Evolutionary conservation across 1,140 invertebrate species (phyloP).

Genomic region (Cydia fagiglandana): DNA sequence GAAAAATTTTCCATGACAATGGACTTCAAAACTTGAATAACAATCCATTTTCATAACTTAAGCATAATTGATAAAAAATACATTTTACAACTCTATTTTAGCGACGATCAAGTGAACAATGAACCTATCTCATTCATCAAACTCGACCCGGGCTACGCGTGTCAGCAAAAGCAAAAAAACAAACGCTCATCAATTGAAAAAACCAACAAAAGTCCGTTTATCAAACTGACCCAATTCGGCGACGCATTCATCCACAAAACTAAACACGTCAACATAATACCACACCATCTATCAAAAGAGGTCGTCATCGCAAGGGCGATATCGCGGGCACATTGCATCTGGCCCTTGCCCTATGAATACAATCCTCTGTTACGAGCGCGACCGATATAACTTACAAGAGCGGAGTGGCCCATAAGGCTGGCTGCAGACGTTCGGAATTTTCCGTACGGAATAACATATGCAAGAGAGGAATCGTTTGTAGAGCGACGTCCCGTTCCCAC

Average conservation of each 20-base stretch:
- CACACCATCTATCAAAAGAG: conserved; percentile 28
- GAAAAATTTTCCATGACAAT: background rate
- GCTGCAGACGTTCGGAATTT: too few relatives aligned
- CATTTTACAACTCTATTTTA: background rate
- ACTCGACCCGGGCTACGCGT: background rate
- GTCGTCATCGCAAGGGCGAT: conserved; percentile 14
- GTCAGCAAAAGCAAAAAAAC: conserved; percentile 4
- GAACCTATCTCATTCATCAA: background rate
- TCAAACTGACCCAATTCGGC: conserved; percentile 25
- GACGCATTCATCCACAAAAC: conserved; percentile 22
- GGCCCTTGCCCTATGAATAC: conserved; percentile 23
- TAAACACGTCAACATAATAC: conserved; percentile 28
- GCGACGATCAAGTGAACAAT: background rate
- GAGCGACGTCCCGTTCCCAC: too few relatives aligned
- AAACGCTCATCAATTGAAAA: conserved; percentile 20
- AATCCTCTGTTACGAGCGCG: conserved; percentile 26
- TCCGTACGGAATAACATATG: too few relatives aligned
- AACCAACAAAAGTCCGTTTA: conserved; percentile 1
- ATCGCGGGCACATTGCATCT: conserved; percentile 1
- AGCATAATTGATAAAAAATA: background rate
- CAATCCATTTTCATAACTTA: background rate
- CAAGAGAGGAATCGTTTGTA: too few relatives aligned
- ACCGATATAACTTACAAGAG: conserved; percentile 7
- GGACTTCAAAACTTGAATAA: background rate
- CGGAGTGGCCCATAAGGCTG: too few relatives aligned